These are phyloP conservation scores for Eupithecia exiguata DNA, from an alignment of 2,888 invertebrate species.

Conservation along the genomic window DNA sequence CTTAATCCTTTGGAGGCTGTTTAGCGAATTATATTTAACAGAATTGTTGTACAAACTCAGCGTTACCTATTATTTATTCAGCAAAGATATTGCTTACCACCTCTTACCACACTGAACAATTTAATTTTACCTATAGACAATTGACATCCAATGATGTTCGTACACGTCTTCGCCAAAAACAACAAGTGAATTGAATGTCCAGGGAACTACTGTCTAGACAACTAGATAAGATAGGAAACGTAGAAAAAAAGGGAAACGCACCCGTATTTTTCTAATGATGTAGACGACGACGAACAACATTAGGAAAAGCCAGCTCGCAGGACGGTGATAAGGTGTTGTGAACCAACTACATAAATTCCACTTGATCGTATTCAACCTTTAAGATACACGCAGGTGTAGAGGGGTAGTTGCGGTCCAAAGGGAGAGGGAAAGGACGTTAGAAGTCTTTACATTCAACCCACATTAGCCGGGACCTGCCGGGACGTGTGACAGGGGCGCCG, in stretches of 20 bases:
- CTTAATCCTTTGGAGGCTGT: constrained; percentile 8
- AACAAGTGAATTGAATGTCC: background rate
- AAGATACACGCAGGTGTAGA: constrained; percentile 36
- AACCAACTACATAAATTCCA: background rate
- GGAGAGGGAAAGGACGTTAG: constrained; percentile 65
- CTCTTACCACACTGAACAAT: background rate
- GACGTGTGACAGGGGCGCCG: constrained; percentile 56
- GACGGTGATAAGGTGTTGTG: background rate
- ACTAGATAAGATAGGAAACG: background rate
- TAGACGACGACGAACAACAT: background rate
- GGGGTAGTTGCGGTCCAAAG: constrained; percentile 54
- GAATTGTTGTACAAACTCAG: background rate
- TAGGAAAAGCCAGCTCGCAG: background rate
- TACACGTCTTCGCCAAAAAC: background rate
- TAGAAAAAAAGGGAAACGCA: background rate
- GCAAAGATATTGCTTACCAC: background rate
- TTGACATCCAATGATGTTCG: background rate
- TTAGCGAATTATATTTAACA: constrained; percentile 3
- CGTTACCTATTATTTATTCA: background rate
- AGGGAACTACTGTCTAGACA: background rate
- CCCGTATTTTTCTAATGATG: background rate
- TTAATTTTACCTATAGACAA: background rate
- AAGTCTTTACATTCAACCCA: constrained; percentile 71
- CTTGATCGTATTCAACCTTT: constrained; percentile 17
- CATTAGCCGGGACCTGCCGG: constrained; percentile 66